Base-by-base conservation (phyloP, 2,888 invertebrate genomes). In the Erpobdella octoculata region DNA sequence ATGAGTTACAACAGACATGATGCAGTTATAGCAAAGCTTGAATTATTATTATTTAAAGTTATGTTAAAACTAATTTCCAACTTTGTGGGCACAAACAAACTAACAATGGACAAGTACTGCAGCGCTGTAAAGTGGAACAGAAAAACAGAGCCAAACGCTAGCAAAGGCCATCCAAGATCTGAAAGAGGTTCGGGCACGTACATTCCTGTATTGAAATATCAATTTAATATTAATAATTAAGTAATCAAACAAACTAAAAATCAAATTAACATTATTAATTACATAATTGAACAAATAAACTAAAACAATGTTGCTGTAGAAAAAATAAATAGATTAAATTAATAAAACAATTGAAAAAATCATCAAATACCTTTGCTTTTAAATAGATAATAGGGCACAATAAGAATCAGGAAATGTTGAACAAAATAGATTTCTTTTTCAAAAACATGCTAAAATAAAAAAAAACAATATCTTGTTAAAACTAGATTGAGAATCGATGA, bases 341-440 rank as follows among this genome's bases (percentile, higher is more conserved):
- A 9, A 53, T 3, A 33, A 31, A 53, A 5, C 4, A 8, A 31
- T 18, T 15, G 12, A 41, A 41, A 41, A 41, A 15, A 41, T 12
- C 46, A 41, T 15, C 12, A 41, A n/a, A 82, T 87, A 92, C 93
- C 94, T 86, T 91, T 91, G 82, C 90, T 86, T 83, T 89, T 88
- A 80, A 95, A 86, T 74, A 96, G 88, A 84, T 93, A 95, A 84
- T 91, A 90, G 76, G 95, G 95, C 85, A 93, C 91, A 72, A 94
- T 89, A 84, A 94, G 88, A 89, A 96, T 93, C 87, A 94, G 88
- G 76, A 90, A 89, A 86, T 96, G 96, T 85, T 96, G 96, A 81
- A 95, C 89, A 89, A 92, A 96, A 84, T 96, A 96, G 72, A 92
- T 88, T 76, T 92, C 89, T 80, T 90, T 90, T 85, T 96, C 96